Base-by-base conservation (phyloP, 2,888 invertebrate genomes). In the Muscina levida region DNA sequence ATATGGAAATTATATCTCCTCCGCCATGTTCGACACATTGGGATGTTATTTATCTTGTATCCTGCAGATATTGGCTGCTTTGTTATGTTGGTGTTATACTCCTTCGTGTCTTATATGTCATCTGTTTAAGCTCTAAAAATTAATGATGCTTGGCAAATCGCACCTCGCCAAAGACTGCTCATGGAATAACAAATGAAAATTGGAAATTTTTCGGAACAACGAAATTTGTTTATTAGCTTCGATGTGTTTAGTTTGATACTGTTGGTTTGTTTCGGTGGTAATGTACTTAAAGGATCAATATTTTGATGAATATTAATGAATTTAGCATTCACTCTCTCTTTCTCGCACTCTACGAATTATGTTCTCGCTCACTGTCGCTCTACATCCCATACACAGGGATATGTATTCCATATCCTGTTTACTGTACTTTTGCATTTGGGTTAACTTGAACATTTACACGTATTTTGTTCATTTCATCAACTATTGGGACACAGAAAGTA, bases 61-160 rank as follows among this genome's bases (percentile, higher is more conserved):
- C 59, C 37, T 26, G 24, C 24, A 46, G 48, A 72, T 53, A 68
- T 66, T 59, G 37, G 65, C 65, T 44, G 19, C 31, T 1, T 44
- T 48, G 15, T 56, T 10, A 22, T 62, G 31, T 37, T 17, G 31
- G 4, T 31, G 31, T 31, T 31, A 8, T 31, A 8, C 26, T n/a
- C 8, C 22, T 11, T 4, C 51, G 56, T 79, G 53, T 59, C 51
- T 79, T 70, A 37, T 13, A 68, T 81, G 81, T 81, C 81, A 84
- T 80, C 83, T 84, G 82, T 67, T 83, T 84, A 84, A 84, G 83
- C 83, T 80, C 80, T 82, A 75, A 83, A 84, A 84, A 84, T 84
- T 84, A 84, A 84, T 84, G 83, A 84, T 84, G 77, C 77, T 42
- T 42, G 19, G 42, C 62, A 39, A 39, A 22, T 37, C 19, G 39